Evolutionary conservation across 2,888 invertebrate genomes (phyloP).

Genomic region (Campoletis raptor): DNA sequence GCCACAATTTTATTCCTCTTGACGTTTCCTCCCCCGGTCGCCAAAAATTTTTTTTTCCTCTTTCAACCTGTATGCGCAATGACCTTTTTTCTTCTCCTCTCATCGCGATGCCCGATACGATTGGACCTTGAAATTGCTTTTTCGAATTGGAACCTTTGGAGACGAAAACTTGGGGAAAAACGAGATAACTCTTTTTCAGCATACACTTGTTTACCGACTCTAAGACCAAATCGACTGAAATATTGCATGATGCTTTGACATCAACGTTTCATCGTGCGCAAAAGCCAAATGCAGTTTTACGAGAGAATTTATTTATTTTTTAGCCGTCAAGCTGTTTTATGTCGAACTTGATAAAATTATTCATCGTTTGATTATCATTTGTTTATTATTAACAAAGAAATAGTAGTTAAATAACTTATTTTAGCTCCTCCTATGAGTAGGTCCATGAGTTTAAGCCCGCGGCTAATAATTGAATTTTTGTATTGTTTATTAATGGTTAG

Average conservation of each 20-base stretch:
- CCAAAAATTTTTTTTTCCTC: not conserved
- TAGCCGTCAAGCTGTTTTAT: not conserved
- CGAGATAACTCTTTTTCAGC: not conserved
- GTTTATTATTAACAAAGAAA: too few species aligned
- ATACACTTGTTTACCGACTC: not conserved
- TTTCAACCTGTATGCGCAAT: not conserved
- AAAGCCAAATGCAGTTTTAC: not conserved
- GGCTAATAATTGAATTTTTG: too few species aligned
- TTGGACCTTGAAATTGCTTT: conserved; percentile 15
- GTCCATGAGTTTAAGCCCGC: too few species aligned
- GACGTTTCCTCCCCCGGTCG: not conserved
- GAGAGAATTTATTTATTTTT: not conserved
- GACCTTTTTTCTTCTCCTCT: not conserved
- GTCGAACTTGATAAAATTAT: not conserved
- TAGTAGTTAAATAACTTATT: too few species aligned
- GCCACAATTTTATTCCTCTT: conserved; percentile 21
- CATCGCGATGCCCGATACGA: not conserved
- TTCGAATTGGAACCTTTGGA: conserved; percentile 8
- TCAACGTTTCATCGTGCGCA: not conserved
- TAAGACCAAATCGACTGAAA: not conserved
- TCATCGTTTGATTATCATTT: not conserved
- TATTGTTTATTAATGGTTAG: too few species aligned
- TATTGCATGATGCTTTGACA: not conserved
- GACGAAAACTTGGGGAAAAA: not conserved
- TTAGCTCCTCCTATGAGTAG: too few species aligned